Evolutionary conservation across 2,113 vertebrate species (phyloP).

Genomic region (Atractosteus spatula): DNA sequence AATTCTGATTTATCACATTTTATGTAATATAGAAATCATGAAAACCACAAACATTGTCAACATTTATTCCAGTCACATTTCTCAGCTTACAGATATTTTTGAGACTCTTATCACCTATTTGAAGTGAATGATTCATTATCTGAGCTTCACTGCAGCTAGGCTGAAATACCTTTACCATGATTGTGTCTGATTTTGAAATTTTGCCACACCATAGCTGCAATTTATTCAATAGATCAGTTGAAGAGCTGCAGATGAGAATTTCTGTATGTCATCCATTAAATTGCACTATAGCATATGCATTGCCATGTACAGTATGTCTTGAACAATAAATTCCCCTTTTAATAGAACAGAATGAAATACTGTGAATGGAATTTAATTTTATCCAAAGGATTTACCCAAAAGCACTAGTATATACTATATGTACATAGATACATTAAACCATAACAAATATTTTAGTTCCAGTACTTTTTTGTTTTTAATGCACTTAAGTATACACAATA

Average conservation of each 20-base stretch:
- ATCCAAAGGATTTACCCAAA: background rate
- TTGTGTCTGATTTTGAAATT: slow-evolving; percentile 19
- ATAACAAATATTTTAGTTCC: too few relatives aligned
- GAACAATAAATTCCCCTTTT: background rate
- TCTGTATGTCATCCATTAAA: background rate
- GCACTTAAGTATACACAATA: too few relatives aligned
- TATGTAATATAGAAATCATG: background rate
- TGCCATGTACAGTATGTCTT: background rate
- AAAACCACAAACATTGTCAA: background rate
- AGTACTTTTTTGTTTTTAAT: too few relatives aligned
- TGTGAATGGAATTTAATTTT: background rate
- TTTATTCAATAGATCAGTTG: slow-evolving; percentile 12
- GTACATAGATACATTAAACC: background rate
- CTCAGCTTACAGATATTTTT: slow-evolving; percentile 9
- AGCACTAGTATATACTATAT: background rate
- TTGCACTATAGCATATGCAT: background rate
- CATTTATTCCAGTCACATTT: slow-evolving; percentile 13
- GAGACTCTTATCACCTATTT: slow-evolving; percentile 12
- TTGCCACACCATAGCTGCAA: slow-evolving; percentile 6
- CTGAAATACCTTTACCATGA: slow-evolving; percentile 13
- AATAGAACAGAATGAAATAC: background rate
- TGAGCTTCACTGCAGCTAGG: background rate
- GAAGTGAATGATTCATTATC: slow-evolving; percentile 15
- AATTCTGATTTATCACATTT: background rate
- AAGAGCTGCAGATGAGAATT: slow-evolving; percentile 2